Percentiles rank a stretch among this genome's conserved stretches.
Conservation (phyloP, 2,113 vertebrate genomes). For the human (Homo sapiens) region DNA sequence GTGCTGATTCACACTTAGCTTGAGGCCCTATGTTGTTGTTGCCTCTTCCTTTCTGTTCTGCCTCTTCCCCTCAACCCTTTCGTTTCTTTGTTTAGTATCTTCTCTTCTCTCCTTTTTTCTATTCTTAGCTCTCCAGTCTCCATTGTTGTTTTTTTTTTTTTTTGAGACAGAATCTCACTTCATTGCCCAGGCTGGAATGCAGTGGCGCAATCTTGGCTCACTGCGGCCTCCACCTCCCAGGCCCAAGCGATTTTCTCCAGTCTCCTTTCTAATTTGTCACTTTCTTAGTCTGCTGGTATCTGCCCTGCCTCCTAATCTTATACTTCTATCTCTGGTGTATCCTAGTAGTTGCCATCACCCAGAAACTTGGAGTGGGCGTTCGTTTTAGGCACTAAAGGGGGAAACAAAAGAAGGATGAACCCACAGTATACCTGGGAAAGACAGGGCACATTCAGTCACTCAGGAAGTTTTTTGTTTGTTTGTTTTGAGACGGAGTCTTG, state of each 20-base stretch:
- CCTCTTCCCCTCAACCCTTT: not conserved
- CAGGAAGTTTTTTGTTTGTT: not conserved
- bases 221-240: not conserved
- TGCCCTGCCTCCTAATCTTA: not conserved
- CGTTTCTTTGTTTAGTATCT: not conserved
- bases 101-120: not conserved
- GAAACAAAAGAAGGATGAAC: not conserved
- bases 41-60: slow-evolving; percentile 20
- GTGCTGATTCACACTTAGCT: slow-evolving; percentile 61
- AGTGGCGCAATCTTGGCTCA: not conserved
- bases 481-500: not conserved
- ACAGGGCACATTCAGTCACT: not conserved
- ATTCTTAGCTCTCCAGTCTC: not conserved
- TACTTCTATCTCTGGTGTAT: not conserved
- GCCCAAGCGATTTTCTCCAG: not conserved
- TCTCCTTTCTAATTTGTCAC: no score
- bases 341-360: not conserved
- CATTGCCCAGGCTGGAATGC: not conserved
- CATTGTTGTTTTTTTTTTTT: not conserved
- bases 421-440: not conserved
- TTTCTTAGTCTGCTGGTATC: not conserved
- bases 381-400: not conserved
- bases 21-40: not conserved
- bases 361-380: not conserved
- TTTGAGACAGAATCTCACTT: not conserved